Base-by-base conservation (phyloP, 2,797 vertebrate species). In the Hybognathus amarus region DNA sequence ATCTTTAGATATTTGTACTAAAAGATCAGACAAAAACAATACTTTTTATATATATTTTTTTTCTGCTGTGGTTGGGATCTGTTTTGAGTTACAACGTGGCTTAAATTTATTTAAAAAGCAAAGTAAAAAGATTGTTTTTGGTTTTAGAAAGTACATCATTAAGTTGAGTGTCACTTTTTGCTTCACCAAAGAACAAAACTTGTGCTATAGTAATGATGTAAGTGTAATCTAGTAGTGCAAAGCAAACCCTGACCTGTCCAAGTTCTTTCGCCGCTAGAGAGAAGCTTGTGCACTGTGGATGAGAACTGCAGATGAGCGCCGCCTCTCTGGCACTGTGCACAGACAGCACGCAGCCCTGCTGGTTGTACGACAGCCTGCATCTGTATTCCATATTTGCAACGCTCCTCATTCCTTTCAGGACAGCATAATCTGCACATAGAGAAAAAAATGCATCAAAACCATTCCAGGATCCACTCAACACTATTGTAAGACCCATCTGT, bases 321-420 rank as follows among this genome's bases (percentile, higher is more conserved):
- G 96, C 97, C 90, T 97, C 97, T 81, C 89, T 91, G 0, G 92
- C 88, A 0, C 93, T 91, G 90, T 97, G 94, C 33, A 97, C 90
- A 0, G 97, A 97, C 45, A 97, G 91, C 88, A 97, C 80, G 74
- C 97, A 98, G 74, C 95, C 94, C 90, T 94, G 92, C 88, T 96
- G 94, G 90, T 94, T 96, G 91, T 97, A 97, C 36, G 97, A 97
- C 0, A 95, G 95, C 97, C 96, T 97, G 90, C 97, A 98, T 85
- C 92, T 95, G 90, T 96, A 97, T 85, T 93, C 94, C 27, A 91
- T 90, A 10, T 93, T 93, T 85, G 94, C 95, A 6, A 86, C 92
- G 0, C 89, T 91, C 63, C 89, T 91, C 92, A 96, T 94, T 13
- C 95, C 95, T 86, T 90, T 94, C 66, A 95, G 87, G 86, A 92